Evolutionary conservation across 1,140 invertebrate genomes (phyloP).

Genomic region (Tetramorium simillimum): DNA sequence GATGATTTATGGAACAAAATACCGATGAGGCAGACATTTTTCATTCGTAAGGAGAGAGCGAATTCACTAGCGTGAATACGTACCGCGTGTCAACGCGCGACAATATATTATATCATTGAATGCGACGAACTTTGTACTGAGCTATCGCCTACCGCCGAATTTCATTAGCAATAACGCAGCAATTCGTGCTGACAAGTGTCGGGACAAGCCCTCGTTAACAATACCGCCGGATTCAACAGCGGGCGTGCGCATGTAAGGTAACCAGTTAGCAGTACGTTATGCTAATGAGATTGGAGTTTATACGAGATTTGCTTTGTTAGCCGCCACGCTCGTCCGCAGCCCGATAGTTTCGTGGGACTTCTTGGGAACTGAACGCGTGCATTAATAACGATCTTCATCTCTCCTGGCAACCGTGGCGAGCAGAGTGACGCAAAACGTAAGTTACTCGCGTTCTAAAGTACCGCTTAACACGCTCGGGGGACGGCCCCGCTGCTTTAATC

Average conservation of each 20-base stretch:
- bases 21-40: no score
- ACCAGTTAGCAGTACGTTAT: constrained; percentile 36
- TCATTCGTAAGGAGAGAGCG: no score
- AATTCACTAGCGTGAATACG: background rate
- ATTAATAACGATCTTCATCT: constrained; percentile 59
- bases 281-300: constrained; percentile 57
- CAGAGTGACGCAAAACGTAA: constrained; percentile 35
- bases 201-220: constrained; percentile 28
- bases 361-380: constrained; percentile 48
- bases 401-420: constrained; percentile 24
- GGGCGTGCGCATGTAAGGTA: background rate
- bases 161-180: constrained; percentile 16
- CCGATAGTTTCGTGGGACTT: constrained; percentile 39
- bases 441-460: constrained; percentile 44
- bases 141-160: background rate
- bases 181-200: constrained; percentile 34
- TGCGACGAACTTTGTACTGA: background rate
- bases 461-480: constrained; percentile 47
- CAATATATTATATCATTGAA: constrained; percentile 4
- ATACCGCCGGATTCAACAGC: constrained; percentile 32
- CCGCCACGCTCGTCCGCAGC: background rate
- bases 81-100: background rate
- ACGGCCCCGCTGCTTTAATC: constrained; percentile 35
- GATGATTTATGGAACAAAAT: background rate
- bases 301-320: constrained; percentile 56